Conservation (phyloP, 2,888 invertebrate genomes). For the Kuschelorhynchus macadamiae region DNA sequence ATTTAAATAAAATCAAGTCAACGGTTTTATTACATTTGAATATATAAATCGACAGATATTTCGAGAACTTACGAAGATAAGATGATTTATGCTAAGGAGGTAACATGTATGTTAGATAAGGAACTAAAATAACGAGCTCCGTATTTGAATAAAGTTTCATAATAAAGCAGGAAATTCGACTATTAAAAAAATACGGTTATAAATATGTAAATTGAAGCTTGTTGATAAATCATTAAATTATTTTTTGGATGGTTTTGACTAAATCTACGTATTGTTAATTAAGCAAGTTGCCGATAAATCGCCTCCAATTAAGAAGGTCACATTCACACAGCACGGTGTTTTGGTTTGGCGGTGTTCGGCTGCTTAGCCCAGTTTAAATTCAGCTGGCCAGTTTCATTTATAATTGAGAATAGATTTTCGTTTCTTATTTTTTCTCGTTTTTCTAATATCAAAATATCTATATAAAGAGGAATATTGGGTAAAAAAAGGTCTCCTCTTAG, state of each 20-base stretch:
- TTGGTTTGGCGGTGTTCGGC: too few relatives aligned
- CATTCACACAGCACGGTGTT: conserved; percentile 4
- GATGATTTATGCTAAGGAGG: conserved; percentile 42
- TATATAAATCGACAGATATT: conserved; percentile 35
- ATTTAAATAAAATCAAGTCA: conserved; percentile 6
- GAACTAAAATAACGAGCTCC: conserved; percentile 44
- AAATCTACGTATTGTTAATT: conserved; percentile 33
- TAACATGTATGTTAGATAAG: conserved; percentile 41
- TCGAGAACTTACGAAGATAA: conserved; percentile 28
- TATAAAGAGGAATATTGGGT: too few relatives aligned
- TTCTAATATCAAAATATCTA: neutral
- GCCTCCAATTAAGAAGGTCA: conserved; percentile 17
- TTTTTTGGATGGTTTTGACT: conserved; percentile 63
- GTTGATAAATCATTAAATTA: conserved; percentile 62
- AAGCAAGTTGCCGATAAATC: conserved; percentile 21
- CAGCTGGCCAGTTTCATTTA: too few relatives aligned
- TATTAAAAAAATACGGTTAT: conserved; percentile 41
- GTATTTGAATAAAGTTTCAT: conserved; percentile 45
- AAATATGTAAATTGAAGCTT: conserved; percentile 59
- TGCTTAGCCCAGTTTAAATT: too few relatives aligned
- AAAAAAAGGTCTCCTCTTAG: too few relatives aligned
- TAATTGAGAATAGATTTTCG: too few relatives aligned
- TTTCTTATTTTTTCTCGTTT: too few relatives aligned
- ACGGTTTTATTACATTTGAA: conserved; percentile 19
- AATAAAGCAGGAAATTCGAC: conserved; percentile 53